Conservation (phyloP, 2,888 invertebrate species). For the Caradrina clavipalpis region DNA sequence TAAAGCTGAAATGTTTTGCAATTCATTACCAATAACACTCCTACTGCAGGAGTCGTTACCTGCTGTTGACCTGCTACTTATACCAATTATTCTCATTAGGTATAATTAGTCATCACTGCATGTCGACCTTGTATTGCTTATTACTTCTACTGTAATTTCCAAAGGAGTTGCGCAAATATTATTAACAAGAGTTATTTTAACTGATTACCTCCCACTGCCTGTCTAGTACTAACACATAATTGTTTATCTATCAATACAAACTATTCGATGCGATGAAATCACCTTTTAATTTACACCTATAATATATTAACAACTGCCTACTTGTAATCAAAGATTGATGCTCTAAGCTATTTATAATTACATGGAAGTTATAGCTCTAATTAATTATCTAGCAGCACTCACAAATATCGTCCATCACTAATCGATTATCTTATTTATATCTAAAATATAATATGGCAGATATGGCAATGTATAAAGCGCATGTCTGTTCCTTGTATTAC, state of each 20-base stretch:
- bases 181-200: constrained; percentile 51
- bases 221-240: constrained; percentile 12
- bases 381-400: constrained; percentile 51
- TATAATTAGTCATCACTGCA: constrained; percentile 22
- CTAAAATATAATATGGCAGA: neutral
- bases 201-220: constrained; percentile 23
- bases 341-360: constrained; percentile 44
- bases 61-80: constrained; percentile 10
- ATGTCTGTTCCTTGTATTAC: neutral
- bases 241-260: constrained; percentile 43
- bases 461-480: neutral
- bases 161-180: constrained; percentile 53
- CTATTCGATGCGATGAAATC: constrained; percentile 35
- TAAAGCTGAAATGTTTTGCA: constrained; percentile 71
- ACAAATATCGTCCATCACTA: constrained; percentile 44
- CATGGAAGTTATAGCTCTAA: constrained; percentile 30
- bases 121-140: constrained; percentile 34
- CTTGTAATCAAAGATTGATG: constrained; percentile 16
- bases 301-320: constrained; percentile 19
- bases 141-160: constrained; percentile 42
- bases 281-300: constrained; percentile 27
- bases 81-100: constrained; percentile 24
- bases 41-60: constrained; percentile 13
- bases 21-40: constrained; percentile 67
- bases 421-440: neutral